These are phyloP conservation scores for Otis tarda DNA, from an alignment of 2,113 vertebrate genomes.

Conservation along the genomic window DNA sequence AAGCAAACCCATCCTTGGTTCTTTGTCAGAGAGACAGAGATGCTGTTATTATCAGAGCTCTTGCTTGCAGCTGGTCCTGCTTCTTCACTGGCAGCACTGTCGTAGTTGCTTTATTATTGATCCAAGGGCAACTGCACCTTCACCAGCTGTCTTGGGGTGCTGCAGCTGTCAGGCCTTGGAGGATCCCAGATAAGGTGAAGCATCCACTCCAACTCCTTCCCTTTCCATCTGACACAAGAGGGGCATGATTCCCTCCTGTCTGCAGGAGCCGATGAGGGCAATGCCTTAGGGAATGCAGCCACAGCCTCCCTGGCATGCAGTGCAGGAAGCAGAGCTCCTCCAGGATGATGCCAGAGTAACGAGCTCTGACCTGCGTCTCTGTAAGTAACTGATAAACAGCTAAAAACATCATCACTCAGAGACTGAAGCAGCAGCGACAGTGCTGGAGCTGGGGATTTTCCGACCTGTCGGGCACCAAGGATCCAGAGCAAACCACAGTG, in stretches of 20 bases:
- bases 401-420: not conserved
- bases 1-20: not conserved
- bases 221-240: not conserved
- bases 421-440: not conserved
- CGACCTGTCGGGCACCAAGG: not conserved
- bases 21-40: not conserved
- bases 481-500: not conserved
- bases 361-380: constrained; percentile 23
- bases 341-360: not conserved
- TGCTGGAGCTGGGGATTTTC: not conserved
- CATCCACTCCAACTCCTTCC: not conserved
- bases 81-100: not conserved
- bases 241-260: not conserved
- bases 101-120: not conserved
- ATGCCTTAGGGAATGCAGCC: not conserved
- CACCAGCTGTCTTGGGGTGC: not conserved
- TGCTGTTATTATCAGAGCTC: not conserved
- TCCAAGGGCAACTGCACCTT: not conserved
- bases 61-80: not conserved
- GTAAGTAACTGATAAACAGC: not conserved
- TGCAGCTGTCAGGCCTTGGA: not conserved
- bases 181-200: not conserved
- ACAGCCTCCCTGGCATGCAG: not conserved
- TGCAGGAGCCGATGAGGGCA: not conserved
- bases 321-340: constrained; percentile 42